These are phyloP conservation scores for Chrysolophus pictus DNA, from an alignment of 2,797 vertebrate genomes.

Conservation along the genomic window DNA sequence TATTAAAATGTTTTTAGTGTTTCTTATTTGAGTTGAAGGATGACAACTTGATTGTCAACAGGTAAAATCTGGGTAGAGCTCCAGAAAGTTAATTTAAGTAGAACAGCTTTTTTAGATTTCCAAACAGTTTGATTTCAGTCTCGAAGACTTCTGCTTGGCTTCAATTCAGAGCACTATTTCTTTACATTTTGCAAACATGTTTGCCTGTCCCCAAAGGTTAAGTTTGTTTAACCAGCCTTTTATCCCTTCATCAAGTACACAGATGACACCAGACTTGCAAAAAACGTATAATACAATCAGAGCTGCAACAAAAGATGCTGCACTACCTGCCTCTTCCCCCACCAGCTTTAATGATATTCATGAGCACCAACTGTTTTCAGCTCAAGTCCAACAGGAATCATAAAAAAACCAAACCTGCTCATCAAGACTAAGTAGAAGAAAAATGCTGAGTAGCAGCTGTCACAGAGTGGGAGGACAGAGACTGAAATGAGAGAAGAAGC, in stretches of 20 bases:
- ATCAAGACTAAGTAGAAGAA: not conserved
- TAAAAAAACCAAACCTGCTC: not conserved
- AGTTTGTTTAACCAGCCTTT: not conserved
- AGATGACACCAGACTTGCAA: not conserved
- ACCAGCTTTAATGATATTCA: accelerated
- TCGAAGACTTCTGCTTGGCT: not conserved
- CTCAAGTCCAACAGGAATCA: not conserved
- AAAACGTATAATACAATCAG: not conserved
- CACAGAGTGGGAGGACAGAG: not conserved
- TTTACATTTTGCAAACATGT: not conserved
- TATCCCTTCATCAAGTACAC: not conserved
- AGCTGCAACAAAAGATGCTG: not conserved
- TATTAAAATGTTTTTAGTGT: not conserved
- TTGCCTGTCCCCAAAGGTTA: not conserved
- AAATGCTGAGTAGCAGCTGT: conserved; percentile 37
- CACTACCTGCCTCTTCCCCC: not conserved
- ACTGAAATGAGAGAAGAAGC: not conserved
- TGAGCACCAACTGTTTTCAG: not conserved
- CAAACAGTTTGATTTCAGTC: not conserved
- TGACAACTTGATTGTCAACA: not conserved
- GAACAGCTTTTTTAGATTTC: not conserved
- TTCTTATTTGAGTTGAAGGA: not conserved
- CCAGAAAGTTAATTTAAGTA: not conserved
- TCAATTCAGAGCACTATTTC: not conserved
- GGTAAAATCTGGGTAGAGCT: not conserved